phyloP scores from a whole-genome alignment of 2,888 invertebrate genomes.

The Eulithis prunata region DNA sequence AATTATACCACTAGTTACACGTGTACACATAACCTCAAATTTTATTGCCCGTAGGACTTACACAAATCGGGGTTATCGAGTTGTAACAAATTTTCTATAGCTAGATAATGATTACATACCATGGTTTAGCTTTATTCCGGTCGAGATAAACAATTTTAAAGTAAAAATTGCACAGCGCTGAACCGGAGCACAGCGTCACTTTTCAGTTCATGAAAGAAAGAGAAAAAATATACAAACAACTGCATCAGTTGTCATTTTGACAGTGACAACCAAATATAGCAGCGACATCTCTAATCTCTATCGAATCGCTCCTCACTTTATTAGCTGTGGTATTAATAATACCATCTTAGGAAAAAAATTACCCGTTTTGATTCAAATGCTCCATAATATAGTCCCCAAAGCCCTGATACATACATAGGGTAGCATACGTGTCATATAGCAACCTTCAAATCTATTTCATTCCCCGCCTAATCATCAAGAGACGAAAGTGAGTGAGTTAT shows the following conservation, averaged over 20 bases:
- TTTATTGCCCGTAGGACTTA: conserved; percentile 8
- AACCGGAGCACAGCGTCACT: conserved; percentile 87
- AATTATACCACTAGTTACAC: conserved; percentile 52
- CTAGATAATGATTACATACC: conserved; percentile 71
- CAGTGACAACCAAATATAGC: neutral
- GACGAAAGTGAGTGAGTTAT: no score
- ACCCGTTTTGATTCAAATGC: no score
- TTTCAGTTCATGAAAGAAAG: conserved; percentile 62
- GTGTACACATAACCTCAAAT: conserved; percentile 68
- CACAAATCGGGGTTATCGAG: neutral
- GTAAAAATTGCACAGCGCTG: conserved; percentile 93
- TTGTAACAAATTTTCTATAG: neutral
- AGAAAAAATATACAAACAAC: conserved; percentile 29
- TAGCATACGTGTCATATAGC: no score
- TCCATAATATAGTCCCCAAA: no score
- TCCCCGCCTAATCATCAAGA: no score
- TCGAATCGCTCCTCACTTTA: no score
- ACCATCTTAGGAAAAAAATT: no score
- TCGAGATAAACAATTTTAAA: conserved; percentile 92
- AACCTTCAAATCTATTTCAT: no score
- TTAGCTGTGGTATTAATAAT: no score
- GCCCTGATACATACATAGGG: no score
- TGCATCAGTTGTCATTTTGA: conserved; percentile 9
- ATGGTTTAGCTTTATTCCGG: conserved; percentile 87
- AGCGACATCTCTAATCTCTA: no score